A percentile compares a stretch with the other conserved stretches of the same genome.
These are phyloP conservation scores for Colostygia pectinataria DNA, from an alignment of 2,888 invertebrate genomes.

Conservation along the genomic window DNA sequence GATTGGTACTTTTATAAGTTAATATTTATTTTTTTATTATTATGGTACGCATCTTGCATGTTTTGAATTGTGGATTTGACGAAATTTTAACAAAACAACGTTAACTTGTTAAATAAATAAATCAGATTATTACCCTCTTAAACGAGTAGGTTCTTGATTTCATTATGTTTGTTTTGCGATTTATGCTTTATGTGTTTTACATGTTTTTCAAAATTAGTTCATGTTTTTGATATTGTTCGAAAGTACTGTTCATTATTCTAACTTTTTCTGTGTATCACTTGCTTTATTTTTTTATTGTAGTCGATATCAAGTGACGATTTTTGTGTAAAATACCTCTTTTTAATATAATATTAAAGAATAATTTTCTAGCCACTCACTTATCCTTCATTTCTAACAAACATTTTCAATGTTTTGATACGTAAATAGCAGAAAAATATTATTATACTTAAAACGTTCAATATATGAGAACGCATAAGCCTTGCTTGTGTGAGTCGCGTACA, in stretches of 20 bases:
- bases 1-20: not conserved
- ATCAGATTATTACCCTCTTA: constrained; percentile 11
- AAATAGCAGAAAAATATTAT: too few species aligned
- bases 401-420: constrained; percentile 11
- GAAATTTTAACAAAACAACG: not conserved
- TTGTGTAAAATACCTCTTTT: not conserved
- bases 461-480: too few species aligned
- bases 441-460: too few species aligned
- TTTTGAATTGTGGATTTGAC: constrained; percentile 15
- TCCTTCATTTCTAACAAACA: constrained; percentile 8
- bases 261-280: constrained; percentile 11
- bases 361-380: constrained; percentile 4
- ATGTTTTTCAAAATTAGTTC: constrained; percentile 17
- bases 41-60: constrained; percentile 24
- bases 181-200: constrained; percentile 33
- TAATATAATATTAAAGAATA: not conserved
- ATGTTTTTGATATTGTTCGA: constrained; percentile 15
- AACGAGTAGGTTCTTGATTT: constrained; percentile 18
- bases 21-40: constrained; percentile 1
- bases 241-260: constrained; percentile 12
- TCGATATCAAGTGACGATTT: constrained; percentile 4
- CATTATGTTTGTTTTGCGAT: constrained; percentile 34
- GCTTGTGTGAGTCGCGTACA: too few species aligned
- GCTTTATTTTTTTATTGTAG: constrained; percentile 4
- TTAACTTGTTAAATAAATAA: constrained; percentile 13